Base-by-base conservation (phyloP, 2,888 invertebrate genomes). In the Drymonia ruficornis region DNA sequence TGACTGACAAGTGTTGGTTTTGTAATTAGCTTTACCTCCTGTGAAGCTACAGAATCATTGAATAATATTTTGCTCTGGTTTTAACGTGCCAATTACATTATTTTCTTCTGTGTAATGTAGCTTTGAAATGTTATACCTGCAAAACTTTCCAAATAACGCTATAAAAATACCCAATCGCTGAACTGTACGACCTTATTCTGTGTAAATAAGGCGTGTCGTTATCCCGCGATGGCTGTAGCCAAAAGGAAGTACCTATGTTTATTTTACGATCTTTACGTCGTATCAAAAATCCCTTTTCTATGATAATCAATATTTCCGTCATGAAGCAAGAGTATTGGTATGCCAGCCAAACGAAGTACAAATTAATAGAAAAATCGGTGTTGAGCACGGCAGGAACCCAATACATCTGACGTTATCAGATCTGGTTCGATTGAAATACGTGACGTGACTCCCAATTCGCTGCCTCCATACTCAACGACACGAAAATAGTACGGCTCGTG, bases 351-450 rank as follows among this genome's bases (percentile, higher is more conserved):
- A 9, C 8, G 11, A 31, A 31, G 31, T 31, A 28, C 8, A 12
- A 45, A 28, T n/a, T 28, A 45, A 45, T 57, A 56, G 59, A 64
- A 61, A 61, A 66, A 59, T 57, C 52, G 40, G 34, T 50, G 50
- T 50, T 43, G 53, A 54, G 66, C 62, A 61, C 67, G 66, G 60
- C 64, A 62, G 70, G 61, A 65, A 72, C 67, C 68, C 72, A 74
- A 72, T 72, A 76, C 67, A 64, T 71, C 73, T 71, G 77, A 75
- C 69, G 70, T 72, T 80, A 78, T 79, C 76, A 76, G 76, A 76
- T 76, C 76, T 79, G 78, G 79, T 78, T 80, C 83, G 78, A 90
- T 89, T 89, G 86, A 88, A 86, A 84, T 86, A 87, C 87, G 89
- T 88, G 88, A 81, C 76, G 65, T 66, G 83, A 78, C 70, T 86